Evolutionary conservation across 2,113 vertebrate genomes (phyloP).

Genomic region (Thalassarche chlororhynchos): DNA sequence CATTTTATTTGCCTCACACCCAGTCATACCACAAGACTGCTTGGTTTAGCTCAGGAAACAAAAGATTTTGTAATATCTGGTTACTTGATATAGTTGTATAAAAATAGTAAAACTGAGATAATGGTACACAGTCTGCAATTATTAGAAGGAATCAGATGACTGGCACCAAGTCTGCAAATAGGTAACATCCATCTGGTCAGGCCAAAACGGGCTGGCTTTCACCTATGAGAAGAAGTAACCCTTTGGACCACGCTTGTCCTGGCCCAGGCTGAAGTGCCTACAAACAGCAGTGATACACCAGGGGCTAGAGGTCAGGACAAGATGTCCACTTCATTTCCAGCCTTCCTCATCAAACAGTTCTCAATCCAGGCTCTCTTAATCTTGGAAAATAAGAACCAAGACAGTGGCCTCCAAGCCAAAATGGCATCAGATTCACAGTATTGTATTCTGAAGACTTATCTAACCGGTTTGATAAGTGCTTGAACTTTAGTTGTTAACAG

Average conservation of each 20-base stretch:
- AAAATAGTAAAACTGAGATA: not conserved
- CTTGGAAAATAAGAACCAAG: not conserved
- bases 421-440: not conserved
- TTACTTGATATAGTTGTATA: not conserved
- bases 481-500: not conserved
- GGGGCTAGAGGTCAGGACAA: not conserved
- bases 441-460: not conserved
- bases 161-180: not conserved
- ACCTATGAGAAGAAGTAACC: not conserved
- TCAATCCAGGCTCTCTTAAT: not conserved
- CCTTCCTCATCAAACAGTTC: not conserved
- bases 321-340: not conserved
- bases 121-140: not conserved
- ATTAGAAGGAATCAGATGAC: not conserved
- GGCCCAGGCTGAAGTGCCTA: not conserved
- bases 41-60: not conserved
- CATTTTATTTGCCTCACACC: not conserved
- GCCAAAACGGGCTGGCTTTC: not conserved
- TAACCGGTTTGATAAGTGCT: not conserved
- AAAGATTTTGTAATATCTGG: not conserved
- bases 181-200: not conserved
- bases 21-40: not conserved
- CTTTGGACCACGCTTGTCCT: not conserved
- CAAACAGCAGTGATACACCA: not conserved
- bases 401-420: not conserved